Evolutionary conservation across 2,113 vertebrate species (phyloP), one percentile per base, ranked within the genome.

Genomic region (Seriola aureovittata): DNA sequence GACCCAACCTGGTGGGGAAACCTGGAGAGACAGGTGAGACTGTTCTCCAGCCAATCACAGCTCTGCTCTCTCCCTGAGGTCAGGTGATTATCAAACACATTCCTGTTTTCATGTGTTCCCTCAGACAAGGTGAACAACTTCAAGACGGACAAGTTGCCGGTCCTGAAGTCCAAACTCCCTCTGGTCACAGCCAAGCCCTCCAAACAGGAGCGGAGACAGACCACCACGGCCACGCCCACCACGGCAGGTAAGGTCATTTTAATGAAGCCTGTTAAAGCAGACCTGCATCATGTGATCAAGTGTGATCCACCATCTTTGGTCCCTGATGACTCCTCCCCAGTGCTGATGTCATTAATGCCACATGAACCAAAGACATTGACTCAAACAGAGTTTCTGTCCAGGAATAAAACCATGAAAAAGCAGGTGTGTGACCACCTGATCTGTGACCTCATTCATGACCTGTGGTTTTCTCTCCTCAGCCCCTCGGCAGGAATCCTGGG

Each of bases 401-500:
- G 29, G 29, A 0, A 29, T 29, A 29, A 29, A 29, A 29, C 29
- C 29, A 29, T 29, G 29, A 29, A 29, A 29, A 29, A 29, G 29
- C 29, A 29, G 38, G 5, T 8, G 8, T 38, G 38, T 38, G 38
- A 38, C 38, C 38, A 5, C 8, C 38, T 38, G 38, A 38, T 8
- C 5, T 38, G 38, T 38, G 38, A 38, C 38, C 38, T 29, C 29
- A 29, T 29, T 29, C 29, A 29, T 29, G 29, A 29, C 29, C 29
- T 29, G 29, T 29, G 29, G 2, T 2, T 29, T 29, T 29, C 42
- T 44, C 12, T n/a, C 5, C 3, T 57, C 52, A 88, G 90, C 40
- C 4, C 4, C 54, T 48, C 83, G 38, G 2, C 93, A 93, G 71
- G 94, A 95, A 25, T 85, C 71, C 8, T 91, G 94, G 97, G 98